Evolutionary conservation across 2,797 vertebrate genomes (phyloP), one percentile per base, ranked within the genome.

Genomic region (Sparidentex hasta): DNA sequence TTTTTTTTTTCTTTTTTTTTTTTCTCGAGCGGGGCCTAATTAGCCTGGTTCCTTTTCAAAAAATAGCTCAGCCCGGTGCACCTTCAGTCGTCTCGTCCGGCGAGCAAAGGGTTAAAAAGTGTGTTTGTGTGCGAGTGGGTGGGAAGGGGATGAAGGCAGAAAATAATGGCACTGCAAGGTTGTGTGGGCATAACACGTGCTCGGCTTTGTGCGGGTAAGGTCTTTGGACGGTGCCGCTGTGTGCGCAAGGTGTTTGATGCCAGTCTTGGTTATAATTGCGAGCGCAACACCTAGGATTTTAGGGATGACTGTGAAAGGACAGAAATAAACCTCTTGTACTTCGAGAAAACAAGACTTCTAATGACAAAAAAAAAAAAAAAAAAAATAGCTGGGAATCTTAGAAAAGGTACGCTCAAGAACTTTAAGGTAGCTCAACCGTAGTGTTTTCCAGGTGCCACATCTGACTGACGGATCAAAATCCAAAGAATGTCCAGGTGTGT

Each of bases 151-250:
- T 82, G 44, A 69, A 84, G 59, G 38, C 41, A 58, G 66, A 71
- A 44, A n/a, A 77, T 81, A 73, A 88, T 80, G 80, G 48, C 74
- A 74, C 46, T 52, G 59, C 38, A 58, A 88, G 67, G 73, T 76
- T 77, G 78, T 67, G 79, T 83, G 71, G 87, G 75, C 76, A 58
- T 63, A 65, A 38, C 58, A 65, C 77, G 69, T 82, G 55, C 65
- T 77, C 5, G 14, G 21, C 70, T 74, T 17, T 69, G 75, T 75
- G 80, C 43, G 48, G 65, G 66, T 74, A 66, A 75, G 47, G 52
- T 76, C 61, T 68, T 51, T 44, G 23, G 69, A 76, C 46, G 38
- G n/a, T 29, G 17, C 13, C 23, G 25, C 21, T 43, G 29, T 23
- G 54, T 21, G 20, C 25, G 56, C 59, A 66, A 66, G 41, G 47